These are phyloP conservation scores for Nephrocerus scutellatus DNA, from an alignment of 2,888 invertebrate genomes.

Conservation along the genomic window DNA sequence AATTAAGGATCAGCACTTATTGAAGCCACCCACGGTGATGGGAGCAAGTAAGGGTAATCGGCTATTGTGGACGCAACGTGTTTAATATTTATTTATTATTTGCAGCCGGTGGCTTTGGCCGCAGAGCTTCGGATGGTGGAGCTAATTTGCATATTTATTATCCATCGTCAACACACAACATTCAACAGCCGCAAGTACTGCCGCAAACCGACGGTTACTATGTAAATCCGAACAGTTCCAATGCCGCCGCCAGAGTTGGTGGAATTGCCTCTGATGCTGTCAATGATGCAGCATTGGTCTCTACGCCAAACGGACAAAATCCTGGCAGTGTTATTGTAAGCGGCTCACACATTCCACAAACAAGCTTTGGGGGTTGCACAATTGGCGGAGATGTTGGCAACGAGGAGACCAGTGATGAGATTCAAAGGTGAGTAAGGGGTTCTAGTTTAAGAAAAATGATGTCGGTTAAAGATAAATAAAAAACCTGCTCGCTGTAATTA, in stretches of 20 bases:
- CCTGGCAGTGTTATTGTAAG: too few species aligned
- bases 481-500: too few species aligned
- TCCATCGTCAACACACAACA: conserved; percentile 48
- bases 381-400: conserved; percentile 16
- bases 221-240: conserved; percentile 30
- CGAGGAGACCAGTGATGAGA: conserved; percentile 46
- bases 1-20: conserved; percentile 85
- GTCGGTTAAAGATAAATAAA: too few species aligned
- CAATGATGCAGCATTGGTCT: conserved; percentile 1
- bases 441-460: too few species aligned
- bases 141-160: conserved; percentile 78
- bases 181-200: conserved; percentile 37
- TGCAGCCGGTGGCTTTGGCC: conserved; percentile 70
- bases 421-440: conserved; percentile 39
- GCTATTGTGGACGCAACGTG: neutral
- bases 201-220: conserved; percentile 29
- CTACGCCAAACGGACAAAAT: neutral
- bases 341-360: conserved; percentile 22
- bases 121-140: conserved; percentile 92
- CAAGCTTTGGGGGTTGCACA: conserved; percentile 8
- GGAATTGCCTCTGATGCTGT: conserved; percentile 23
- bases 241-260: conserved; percentile 21
- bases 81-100: conserved; percentile 3
- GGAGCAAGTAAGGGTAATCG: conserved; percentile 60
- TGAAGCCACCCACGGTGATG: conserved; percentile 89